Evolutionary conservation across 1,140 invertebrate genomes (phyloP), one percentile per base, ranked within the genome.

Genomic region (Calycopis cecrops): DNA sequence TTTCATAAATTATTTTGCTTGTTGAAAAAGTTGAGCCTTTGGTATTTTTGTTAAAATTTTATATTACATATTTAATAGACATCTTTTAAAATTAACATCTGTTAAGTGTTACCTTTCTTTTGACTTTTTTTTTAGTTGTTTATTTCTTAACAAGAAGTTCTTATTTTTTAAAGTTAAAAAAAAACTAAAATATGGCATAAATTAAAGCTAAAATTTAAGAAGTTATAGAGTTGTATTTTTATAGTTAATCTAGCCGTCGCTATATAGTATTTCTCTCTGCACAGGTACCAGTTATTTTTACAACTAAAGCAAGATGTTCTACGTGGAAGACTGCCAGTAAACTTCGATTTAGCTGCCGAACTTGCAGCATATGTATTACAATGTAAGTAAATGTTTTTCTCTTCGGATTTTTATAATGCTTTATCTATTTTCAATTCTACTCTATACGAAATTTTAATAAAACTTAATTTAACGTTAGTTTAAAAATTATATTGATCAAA

Each of bases 271-370:
- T 62, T 49, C 59, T 40, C 44, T 55, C 59, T 68, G 58, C 65
- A 48, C 88, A 98, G 97, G 90, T 98, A 98, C 89, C 96, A 98
- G 88, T 95, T 98, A 85, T 98, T 97, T 79, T 90, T 98, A 44
- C 97, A 99, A 91, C 91, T 98, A 65, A 98, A 98, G 85, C 95
- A 97, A 89, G 97, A 99, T 79, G 95, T 99, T 63, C 89, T 97
- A 12, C 95, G 96, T 73, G 97, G 96, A 55, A 91, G 96, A 62
- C 86, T 99, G 52, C 94, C 95, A 4, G 96, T 98, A 21, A 91
- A 94, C 35, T 95, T 95, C 76, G 96, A 98, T 65, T 86, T 97
- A 48, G 93, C 95, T n/a, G 93, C 96, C 9, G 96, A 99, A 78
- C 89, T 99, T 28, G 96, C 96, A 18, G 96, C 98, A 4, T 96